Percentiles rank a stretch among this genome's conserved stretches.
Conservation (phyloP, 1,140 invertebrate genomes). For the Drosophila punjabiensis region DNA sequence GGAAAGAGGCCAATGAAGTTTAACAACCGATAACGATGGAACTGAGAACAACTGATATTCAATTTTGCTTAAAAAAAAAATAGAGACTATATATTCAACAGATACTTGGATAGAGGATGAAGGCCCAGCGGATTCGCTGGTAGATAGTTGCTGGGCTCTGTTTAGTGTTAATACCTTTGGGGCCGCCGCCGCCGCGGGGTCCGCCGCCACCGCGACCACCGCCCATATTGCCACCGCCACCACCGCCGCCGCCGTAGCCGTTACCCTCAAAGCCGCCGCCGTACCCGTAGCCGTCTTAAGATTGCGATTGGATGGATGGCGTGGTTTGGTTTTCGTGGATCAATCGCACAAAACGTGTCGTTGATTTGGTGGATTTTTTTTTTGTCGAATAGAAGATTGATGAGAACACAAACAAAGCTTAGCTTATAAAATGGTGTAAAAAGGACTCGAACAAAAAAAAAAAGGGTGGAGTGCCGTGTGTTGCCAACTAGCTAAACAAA, state of each 20-base stretch:
- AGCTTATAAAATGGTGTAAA: constrained; percentile 56
- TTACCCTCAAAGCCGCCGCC: constrained; percentile 84
- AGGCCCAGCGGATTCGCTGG: constrained; percentile 29
- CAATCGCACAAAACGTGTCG: constrained; percentile 46
- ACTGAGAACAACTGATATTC: constrained; percentile 48
- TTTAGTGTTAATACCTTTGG: constrained; percentile 77
- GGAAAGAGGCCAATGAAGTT: constrained; percentile 47
- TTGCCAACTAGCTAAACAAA: constrained; percentile 25
- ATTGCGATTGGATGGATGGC: constrained; percentile 22
- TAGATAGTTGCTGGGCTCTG: constrained; percentile 40
- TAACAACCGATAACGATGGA: constrained; percentile 41
- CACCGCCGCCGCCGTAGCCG: constrained; percentile 76
- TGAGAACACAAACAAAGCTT: constrained; percentile 71
- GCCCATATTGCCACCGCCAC: constrained; percentile 71
- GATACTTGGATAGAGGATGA: constrained; percentile 37
- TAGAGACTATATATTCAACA: constrained; percentile 43
- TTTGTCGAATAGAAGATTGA: constrained; percentile 53
- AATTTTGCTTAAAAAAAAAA: constrained; percentile 52
- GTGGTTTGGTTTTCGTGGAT: constrained; percentile 24
- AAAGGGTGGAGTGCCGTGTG: constrained; percentile 10
- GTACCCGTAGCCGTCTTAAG: constrained; percentile 79
- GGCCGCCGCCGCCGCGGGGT: constrained; percentile 81
- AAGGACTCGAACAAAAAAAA: constrained; percentile 25
- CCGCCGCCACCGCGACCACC: constrained; percentile 64
- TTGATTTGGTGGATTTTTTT: constrained; percentile 25